phyloP scores from a whole-genome alignment of 2,888 invertebrate species.

The Yponomeuta plumbellus region DNA sequence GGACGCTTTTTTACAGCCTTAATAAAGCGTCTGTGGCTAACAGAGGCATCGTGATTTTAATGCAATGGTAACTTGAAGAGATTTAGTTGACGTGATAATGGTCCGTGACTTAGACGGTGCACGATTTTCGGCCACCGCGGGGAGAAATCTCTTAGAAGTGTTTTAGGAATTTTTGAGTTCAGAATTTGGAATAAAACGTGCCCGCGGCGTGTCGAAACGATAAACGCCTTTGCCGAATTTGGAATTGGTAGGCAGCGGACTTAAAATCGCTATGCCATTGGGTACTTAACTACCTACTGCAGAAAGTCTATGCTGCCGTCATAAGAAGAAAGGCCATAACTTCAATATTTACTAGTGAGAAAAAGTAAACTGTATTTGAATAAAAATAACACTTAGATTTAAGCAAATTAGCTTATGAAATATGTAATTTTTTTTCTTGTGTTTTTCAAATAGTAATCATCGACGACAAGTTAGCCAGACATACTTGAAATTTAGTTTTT shows the following conservation, averaged over 20 bases:
- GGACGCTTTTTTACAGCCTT: slow-evolving; percentile 67
- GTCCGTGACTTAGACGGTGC: slow-evolving; percentile 58
- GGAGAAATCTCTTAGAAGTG: slow-evolving; percentile 15
- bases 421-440: too few species aligned
- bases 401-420: too few species aligned
- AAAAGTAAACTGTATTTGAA: too few species aligned
- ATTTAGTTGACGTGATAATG: slow-evolving; percentile 70
- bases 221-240: slow-evolving; percentile 10
- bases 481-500: too few species aligned
- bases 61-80: slow-evolving; percentile 55
- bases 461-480: too few species aligned
- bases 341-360: too few species aligned
- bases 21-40: slow-evolving; percentile 53
- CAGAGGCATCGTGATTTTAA: slow-evolving; percentile 69
- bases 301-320: slow-evolving; percentile 8
- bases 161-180: slow-evolving; percentile 41
- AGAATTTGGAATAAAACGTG: slow-evolving; percentile 38
- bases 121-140: slow-evolving; percentile 50
- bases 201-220: slow-evolving; percentile 29
- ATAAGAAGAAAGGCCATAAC: too few species aligned
- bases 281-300: slow-evolving; percentile 11
- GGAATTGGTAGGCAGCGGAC: slow-evolving; percentile 15
- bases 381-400: too few species aligned
- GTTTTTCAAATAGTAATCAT: too few species aligned
- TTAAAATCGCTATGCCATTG: neutral